Base-by-base conservation (phyloP, 2,113 vertebrate species). In the Romanogobio albipinnatus region DNA sequence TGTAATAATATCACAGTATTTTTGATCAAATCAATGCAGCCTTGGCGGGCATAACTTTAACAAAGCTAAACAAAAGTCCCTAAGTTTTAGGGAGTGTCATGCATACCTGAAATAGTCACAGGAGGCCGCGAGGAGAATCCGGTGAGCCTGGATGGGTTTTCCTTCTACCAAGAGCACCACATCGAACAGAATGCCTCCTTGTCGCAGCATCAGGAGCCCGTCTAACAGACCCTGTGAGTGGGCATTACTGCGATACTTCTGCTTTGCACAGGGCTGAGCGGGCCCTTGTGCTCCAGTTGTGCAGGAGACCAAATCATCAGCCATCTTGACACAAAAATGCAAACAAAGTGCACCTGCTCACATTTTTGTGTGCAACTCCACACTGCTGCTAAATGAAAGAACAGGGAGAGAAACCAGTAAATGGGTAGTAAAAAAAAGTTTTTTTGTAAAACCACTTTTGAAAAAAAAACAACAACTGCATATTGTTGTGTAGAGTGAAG, bases 61-160 rank as follows among this genome's bases (percentile, higher is more conserved):
- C 29, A 29, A 29, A 29, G 29, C 29, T 29, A 29, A 29, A 29
- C 29, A 22, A 66, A 19, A 73, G 0, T 14, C 5, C 11, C 11
- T 47, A 24, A 24, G 5, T 24, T 26, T 47, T 8, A 45, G 3
- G 11, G 43, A 47, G 22, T 26, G 70, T 29, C 78, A 39, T 1
- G 5, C 64, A 84, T 89, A 98, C 98, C 98, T 96, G 93, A 99
- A 99, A 86, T 99, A 99, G 89, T 98, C 96, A 10, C 98, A 99
- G 8, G 97, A 97, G 0, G 98, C 97, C 13, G 98, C 98, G 76
- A 99, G 93, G 0, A 99, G 96, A 78, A 99, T 96, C 1, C 98
- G 97, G 88, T 99, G 98, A 56, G 97, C 97, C 86, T 95, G 94
- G 0, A 99, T 94, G 17, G 96, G 93, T 76, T 92, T 96, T 81